These are phyloP conservation scores for Zalophus californianus DNA, from an alignment of 2,797 vertebrate species.

Conservation along the genomic window DNA sequence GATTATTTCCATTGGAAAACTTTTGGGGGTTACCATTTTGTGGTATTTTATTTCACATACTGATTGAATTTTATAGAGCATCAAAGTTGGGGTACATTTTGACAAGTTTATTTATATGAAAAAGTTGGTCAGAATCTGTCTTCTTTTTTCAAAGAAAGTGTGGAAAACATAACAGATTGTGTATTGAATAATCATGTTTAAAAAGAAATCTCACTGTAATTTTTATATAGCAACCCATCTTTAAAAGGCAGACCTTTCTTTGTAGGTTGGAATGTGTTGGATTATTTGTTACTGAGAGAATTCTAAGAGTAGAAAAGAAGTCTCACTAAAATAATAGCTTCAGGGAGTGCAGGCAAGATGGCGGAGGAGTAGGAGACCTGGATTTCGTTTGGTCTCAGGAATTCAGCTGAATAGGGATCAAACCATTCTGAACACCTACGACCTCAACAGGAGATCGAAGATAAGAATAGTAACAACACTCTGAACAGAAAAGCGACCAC, in stretches of 20 bases:
- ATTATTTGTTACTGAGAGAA: slow-evolving; percentile 33
- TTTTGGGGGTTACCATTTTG: neutral
- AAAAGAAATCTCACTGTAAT: neutral
- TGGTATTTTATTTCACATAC: neutral
- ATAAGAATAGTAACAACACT: no score
- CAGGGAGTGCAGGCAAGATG: neutral
- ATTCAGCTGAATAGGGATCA: no score
- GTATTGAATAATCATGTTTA: neutral
- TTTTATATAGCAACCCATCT: neutral
- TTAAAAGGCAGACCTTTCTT: neutral
- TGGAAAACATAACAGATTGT: neutral
- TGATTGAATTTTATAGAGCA: neutral
- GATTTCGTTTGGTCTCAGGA: no score
- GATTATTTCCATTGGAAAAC: neutral
- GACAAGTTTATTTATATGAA: slow-evolving; percentile 3
- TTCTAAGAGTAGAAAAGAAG: neutral
- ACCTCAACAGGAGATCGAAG: no score
- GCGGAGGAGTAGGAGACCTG: no score
- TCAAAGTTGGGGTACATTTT: neutral
- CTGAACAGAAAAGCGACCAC: no score
- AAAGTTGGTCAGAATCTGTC: neutral
- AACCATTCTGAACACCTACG: no score
- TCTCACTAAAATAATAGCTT: neutral
- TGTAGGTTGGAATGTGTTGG: neutral
- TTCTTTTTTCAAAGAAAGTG: slow-evolving; percentile 26